Evolutionary conservation across 2,888 invertebrate genomes (phyloP), one percentile per base, ranked within the genome.

Genomic region (Conistra vaccinii): DNA sequence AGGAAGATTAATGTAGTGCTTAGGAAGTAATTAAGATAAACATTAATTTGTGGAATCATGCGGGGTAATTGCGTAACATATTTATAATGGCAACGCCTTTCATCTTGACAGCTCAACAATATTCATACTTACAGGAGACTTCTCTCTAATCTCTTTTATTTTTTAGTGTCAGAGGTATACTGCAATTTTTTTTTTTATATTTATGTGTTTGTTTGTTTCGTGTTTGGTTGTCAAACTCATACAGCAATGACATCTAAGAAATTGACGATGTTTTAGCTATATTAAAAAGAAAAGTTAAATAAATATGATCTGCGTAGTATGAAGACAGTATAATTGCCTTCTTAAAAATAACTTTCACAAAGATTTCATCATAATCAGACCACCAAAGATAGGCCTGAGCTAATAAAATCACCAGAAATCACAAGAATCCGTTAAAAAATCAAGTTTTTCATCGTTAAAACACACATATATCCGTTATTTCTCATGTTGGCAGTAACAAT

Each of bases 341-440:
- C 5, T 9, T 1, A 7, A 35, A 32, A n/a, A 48, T 7, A 48
- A 7, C 57, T 42, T 39, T 51, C 32, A 29, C 39, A 42, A 48
- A 73, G 45, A 66, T 51, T 26, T 51, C 42, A 2, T 26, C 66
- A 53, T 61, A 76, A 76, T 58, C 62, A 29, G 87, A 80, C 87
- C 85, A 85, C 80, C 87, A 45, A 29, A 61, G 26, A 62, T 60
- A 58, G 55, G 17, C 58, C 35, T 69, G 45, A 80, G 58, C 14
- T 23, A 61, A 70, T 57, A 68, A n/a, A 48, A 68, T 69, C 12
- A 29, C n/a, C 10, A 69, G 29, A 76, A 73, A 77, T 70, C 42
- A 65, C 66, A n/a, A 39, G 51, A 75, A 51, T 80, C 83, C 80
- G 83, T 80, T 85, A 85, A 85, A 85, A 84, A 80, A 69, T 73